Base-by-base conservation (phyloP, 2,888 invertebrate species). In the Watsonalla binaria region DNA sequence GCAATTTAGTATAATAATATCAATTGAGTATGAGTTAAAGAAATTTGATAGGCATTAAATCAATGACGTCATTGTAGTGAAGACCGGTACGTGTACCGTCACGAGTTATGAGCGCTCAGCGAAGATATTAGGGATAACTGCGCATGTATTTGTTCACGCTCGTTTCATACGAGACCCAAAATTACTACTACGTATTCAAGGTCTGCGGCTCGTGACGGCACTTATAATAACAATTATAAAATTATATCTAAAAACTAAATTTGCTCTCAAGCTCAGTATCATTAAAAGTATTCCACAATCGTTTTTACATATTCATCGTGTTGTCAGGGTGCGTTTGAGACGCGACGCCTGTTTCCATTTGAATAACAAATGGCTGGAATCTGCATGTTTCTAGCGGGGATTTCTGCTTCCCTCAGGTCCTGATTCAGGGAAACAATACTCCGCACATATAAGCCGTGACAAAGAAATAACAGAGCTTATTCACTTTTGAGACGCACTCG, bases 341-440 rank as follows among this genome's bases (percentile, higher is more conserved):
- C 82, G 80, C 78, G 82, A 78, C 82, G 82, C 78, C 84, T 76
- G 77, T 71, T 69, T 65, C 70, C 80, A 90, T 90, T 86, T 90
- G 88, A 90, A 90, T 90, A 88, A 86, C 90, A 90, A 90, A 90
- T 86, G 76, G 74, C 70, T 78, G 81, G 78, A 86, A 89, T 88
- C 86, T 86, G 84, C 88, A 86, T 84, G 83, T 76, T 76, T 76
- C 80, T 73, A 70, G 66, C 68, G 58, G 74, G 69, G 80, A 82
- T 82, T 83, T 81, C 72, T 64, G 63, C 62, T 66, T 66, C 75
- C 70, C 68, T 74, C 67, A 74, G 80, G 80, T 76, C 73, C 66
- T 71, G 65, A 73, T 70, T 73, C 65, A 65, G 63, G 67, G 65
- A 70, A 74, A 82, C 78, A 79, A 79, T 77, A 70, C 70, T 61